Evolutionary conservation across 2,888 invertebrate species (phyloP).

Genomic region (Aromia moschata): DNA sequence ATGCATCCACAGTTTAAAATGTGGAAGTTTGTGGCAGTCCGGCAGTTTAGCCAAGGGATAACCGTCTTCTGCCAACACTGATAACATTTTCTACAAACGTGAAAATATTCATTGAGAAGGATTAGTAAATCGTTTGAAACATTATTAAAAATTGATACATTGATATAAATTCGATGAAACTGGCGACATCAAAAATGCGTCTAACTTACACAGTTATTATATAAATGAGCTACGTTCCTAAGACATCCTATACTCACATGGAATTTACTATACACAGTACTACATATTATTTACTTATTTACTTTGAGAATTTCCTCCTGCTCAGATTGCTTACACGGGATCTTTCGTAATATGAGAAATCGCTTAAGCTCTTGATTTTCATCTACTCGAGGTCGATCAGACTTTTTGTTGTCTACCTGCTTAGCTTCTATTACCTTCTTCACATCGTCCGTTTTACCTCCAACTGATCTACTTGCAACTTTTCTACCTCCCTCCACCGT

Average conservation of each 20-base stretch:
- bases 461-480: not conserved
- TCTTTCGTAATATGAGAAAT: conserved; percentile 50
- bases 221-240: too few relatives aligned
- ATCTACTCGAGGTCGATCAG: not conserved
- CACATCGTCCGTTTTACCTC: too few relatives aligned
- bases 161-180: too few relatives aligned
- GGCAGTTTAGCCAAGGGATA: conserved; percentile 60
- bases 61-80: conserved; percentile 57
- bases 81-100: conserved; percentile 53
- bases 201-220: too few relatives aligned
- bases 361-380: conserved; percentile 40
- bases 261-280: too few relatives aligned
- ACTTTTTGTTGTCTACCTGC: not conserved
- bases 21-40: conserved; percentile 56
- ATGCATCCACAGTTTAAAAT: conserved; percentile 59
- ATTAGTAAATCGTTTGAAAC: too few relatives aligned
- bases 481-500: conserved; percentile 1
- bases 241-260: too few relatives aligned
- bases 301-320: conserved; percentile 50
- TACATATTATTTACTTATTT: too few relatives aligned
- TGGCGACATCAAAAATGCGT: too few relatives aligned
- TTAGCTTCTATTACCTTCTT: not conserved
- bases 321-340: conserved; percentile 45
- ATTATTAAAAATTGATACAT: too few relatives aligned
- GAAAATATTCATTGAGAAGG: too few relatives aligned